Evolutionary conservation across 2,113 vertebrate species (phyloP).

Genomic region (Chrysemys picta): DNA sequence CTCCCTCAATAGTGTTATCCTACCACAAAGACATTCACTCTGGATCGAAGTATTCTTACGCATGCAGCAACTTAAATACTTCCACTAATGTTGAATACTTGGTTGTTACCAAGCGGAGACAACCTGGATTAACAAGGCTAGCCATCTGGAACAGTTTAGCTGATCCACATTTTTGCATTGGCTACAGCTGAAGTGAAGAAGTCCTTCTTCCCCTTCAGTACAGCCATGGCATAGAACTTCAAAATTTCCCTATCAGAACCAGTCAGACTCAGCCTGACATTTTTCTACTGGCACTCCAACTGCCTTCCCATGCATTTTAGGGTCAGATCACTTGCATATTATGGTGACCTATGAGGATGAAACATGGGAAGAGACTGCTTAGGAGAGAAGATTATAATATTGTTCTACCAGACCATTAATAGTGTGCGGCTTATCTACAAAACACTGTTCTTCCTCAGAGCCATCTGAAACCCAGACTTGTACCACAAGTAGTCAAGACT

Average conservation of each 20-base stretch:
- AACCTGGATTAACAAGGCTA: background rate
- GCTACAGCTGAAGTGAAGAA: background rate
- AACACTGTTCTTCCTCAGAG: background rate
- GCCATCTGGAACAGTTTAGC: background rate
- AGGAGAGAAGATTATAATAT: background rate
- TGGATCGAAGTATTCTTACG: background rate
- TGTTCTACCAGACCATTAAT: background rate
- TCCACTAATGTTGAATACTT: background rate
- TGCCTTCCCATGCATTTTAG: background rate
- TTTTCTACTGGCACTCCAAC: background rate
- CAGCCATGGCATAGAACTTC: background rate
- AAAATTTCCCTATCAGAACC: background rate
- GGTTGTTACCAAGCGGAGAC: background rate
- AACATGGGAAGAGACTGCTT: background rate
- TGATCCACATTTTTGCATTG: background rate
- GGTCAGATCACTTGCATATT: background rate
- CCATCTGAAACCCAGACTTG: background rate
- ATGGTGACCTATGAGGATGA: background rate
- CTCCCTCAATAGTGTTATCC: background rate
- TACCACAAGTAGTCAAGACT: background rate
- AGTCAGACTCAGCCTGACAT: background rate
- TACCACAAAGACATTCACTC: background rate
- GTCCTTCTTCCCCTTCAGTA: background rate
- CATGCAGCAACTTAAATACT: background rate
- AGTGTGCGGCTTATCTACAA: background rate